Conservation (phyloP, 1,140 invertebrate species). For the Potamilus streckersoni region DNA sequence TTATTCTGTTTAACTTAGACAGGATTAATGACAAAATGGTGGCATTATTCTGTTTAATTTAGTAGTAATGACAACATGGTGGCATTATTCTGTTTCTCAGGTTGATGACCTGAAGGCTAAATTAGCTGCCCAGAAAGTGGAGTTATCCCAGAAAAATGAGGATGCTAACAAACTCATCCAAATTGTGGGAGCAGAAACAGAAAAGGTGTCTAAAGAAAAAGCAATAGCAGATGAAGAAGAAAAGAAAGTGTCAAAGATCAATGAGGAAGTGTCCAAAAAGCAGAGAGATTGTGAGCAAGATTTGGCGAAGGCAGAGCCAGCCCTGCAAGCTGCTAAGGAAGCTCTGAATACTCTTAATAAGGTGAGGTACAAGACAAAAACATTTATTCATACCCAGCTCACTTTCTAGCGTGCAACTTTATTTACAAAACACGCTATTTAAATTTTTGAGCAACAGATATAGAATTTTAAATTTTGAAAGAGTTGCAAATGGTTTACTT, state of each 20-base stretch:
- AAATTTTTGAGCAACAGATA: no score
- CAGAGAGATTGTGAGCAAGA: slow-evolving; percentile 94
- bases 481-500: no score
- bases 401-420: no score
- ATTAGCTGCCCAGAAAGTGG: slow-evolving; percentile 92
- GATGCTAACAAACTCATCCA: slow-evolving; percentile 94
- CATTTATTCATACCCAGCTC: no score
- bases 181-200: slow-evolving; percentile 93
- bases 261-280: slow-evolving; percentile 94
- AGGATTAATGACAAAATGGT: no score
- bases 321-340: slow-evolving; percentile 90
- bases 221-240: slow-evolving; percentile 93
- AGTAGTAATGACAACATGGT: no score
- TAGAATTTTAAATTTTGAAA: no score
- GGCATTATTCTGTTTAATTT: no score
- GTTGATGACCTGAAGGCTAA: slow-evolving; percentile 94
- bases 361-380: slow-evolving; percentile 60
- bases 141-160: slow-evolving; percentile 93
- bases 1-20: no score
- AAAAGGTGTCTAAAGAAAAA: slow-evolving; percentile 93
- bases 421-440: no score
- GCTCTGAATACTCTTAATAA: slow-evolving; percentile 97
- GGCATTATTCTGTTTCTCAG: no score
- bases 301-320: slow-evolving; percentile 94
- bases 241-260: slow-evolving; percentile 90